A percentile compares a stretch with the other conserved stretches of the same genome.
These are phyloP conservation scores for Myotis davidii DNA, from an alignment of 2,113 vertebrate species.

Conservation along the genomic window DNA sequence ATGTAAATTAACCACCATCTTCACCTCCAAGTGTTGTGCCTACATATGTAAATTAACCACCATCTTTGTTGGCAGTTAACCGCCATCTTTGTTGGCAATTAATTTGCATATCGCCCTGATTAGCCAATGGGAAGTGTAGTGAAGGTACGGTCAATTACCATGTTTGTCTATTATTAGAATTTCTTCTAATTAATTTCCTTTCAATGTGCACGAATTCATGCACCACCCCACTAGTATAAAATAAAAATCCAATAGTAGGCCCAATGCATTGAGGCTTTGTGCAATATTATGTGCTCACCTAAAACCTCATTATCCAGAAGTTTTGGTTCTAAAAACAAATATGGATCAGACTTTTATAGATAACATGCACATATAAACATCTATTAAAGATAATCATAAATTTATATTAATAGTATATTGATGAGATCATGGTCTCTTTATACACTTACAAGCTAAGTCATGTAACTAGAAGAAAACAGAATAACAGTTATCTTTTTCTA, in stretches of 20 bases:
- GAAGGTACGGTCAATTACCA: too few species aligned
- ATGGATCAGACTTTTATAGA: neutral
- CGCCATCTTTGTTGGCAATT: too few species aligned
- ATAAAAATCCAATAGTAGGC: neutral
- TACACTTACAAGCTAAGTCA: neutral
- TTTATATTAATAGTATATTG: neutral
- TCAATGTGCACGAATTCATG: too few species aligned
- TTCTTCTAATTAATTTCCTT: too few species aligned
- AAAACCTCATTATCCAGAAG: neutral
- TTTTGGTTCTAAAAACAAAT: neutral
- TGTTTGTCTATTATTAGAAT: too few species aligned
- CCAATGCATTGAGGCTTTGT: neutral
- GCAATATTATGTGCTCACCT: neutral
- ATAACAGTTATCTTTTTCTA: neutral
- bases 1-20: too few species aligned
- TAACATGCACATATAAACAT: neutral
- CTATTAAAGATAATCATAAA: neutral
- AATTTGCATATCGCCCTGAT: too few species aligned
- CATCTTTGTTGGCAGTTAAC: too few species aligned
- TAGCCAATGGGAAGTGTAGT: too few species aligned
- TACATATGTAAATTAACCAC: too few species aligned
- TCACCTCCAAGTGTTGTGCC: too few species aligned
- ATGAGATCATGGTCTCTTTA: neutral
- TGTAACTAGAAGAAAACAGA: neutral
- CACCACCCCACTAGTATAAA: neutral